Conservation (phyloP, 2,113 vertebrate species). For the Podiceps cristatus region DNA sequence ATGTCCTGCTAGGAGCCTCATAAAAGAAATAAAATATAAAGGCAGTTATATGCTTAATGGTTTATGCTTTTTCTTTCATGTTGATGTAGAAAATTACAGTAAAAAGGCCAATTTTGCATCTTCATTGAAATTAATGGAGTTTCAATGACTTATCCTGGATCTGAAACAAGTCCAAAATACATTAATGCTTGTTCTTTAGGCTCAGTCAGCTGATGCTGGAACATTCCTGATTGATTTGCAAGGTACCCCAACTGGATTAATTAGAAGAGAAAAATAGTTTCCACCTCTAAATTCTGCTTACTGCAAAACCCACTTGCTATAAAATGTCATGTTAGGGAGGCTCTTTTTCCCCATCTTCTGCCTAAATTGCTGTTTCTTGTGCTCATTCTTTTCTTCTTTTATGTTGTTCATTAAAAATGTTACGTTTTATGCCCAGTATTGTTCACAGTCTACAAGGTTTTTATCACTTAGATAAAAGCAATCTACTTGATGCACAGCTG, state of each 20-base stretch:
- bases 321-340: conserved; percentile 36
- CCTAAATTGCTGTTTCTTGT: conserved; percentile 49
- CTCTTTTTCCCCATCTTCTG: neutral
- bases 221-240: neutral
- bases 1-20: conserved; percentile 51
- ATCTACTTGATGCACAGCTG: conserved; percentile 69
- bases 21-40: conserved; percentile 65
- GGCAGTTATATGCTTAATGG: conserved; percentile 56
- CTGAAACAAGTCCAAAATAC: neutral
- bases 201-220: neutral
- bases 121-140: conserved; percentile 56
- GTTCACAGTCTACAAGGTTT: conserved; percentile 74
- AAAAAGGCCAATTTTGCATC: conserved; percentile 52
- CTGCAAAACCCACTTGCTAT: conserved; percentile 16
- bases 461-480: conserved; percentile 76
- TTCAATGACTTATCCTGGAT: neutral
- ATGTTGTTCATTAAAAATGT: conserved; percentile 70
- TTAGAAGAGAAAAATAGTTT: conserved; percentile 1
- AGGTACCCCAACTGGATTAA: conserved; percentile 8
- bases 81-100: conserved; percentile 57
- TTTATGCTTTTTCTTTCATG: conserved; percentile 41
- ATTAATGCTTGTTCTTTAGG: neutral
- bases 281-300: conserved; percentile 18
- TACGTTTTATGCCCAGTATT: conserved; percentile 57
- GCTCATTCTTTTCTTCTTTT: conserved; percentile 59